Evolutionary conservation across 2,888 invertebrate genomes (phyloP).

Genomic region (Megamerina dolium): DNA sequence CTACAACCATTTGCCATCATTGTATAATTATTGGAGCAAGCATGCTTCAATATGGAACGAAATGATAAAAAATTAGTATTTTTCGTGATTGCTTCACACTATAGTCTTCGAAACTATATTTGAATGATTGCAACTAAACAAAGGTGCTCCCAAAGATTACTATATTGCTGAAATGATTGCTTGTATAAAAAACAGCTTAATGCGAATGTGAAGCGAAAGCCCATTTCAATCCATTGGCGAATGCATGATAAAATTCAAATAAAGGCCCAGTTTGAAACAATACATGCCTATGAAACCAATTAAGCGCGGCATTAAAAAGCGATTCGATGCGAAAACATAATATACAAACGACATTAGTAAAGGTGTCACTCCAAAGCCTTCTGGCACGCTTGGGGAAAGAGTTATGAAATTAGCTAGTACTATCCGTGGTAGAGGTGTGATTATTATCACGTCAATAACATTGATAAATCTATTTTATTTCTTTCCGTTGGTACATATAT

Average conservation of each 20-base stretch:
- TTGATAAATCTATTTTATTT: conserved; percentile 1
- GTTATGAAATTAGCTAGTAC: conserved; percentile 2
- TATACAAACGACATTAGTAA: neutral
- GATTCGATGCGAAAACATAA: neutral
- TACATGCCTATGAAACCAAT: conserved; percentile 1
- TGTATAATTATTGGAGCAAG: conserved; percentile 1
- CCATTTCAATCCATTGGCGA: conserved; percentile 1
- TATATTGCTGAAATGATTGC: conserved; percentile 2
- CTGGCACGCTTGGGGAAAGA: neutral
- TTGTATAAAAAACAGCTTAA: neutral
- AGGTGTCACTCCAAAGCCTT: neutral
- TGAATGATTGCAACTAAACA: neutral
- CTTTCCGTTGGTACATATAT: conserved; percentile 2
- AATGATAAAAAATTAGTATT: conserved; percentile 1
- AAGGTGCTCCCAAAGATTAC: neutral
- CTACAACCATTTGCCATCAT: conserved; percentile 1
- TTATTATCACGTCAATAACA: conserved; percentile 1
- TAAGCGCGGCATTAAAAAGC: neutral
- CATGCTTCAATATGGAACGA: neutral
- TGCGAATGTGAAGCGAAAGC: too few relatives aligned
- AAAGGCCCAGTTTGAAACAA: neutral
- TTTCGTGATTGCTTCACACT: neutral
- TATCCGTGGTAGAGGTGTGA: neutral
- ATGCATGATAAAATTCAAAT: neutral
- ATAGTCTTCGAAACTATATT: neutral